Conservation (phyloP, 2,113 vertebrate species). For the Herpetotheres cachinnans region DNA sequence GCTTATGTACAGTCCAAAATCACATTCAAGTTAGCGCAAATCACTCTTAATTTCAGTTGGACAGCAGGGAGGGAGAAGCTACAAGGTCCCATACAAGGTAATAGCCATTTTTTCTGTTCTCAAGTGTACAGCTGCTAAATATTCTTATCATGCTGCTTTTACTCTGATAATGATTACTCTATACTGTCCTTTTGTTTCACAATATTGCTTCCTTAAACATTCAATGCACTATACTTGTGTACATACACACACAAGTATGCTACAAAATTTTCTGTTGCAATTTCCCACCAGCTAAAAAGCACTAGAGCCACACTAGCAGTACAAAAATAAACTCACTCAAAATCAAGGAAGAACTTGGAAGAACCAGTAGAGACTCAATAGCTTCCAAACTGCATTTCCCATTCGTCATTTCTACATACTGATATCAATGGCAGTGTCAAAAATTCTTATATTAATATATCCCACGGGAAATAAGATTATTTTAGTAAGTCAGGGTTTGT, state of each 20-base stretch:
- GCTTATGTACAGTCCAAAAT: background rate
- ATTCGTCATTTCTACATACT: background rate
- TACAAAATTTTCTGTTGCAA: background rate
- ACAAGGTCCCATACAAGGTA: background rate
- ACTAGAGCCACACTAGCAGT: background rate
- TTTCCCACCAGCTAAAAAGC: background rate
- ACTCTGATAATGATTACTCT: background rate
- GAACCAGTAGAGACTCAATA: background rate
- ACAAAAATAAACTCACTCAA: background rate
- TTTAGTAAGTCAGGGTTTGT: background rate
- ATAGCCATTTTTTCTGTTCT: background rate
- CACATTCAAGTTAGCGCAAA: background rate
- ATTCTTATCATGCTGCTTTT: background rate
- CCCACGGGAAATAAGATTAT: background rate
- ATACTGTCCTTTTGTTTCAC: background rate
- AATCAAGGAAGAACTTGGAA: background rate
- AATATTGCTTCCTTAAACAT: background rate
- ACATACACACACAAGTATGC: background rate
- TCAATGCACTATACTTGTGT: background rate
- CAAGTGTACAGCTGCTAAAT: background rate
- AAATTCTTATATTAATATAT: background rate
- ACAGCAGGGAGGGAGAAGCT: background rate
- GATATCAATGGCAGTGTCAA: background rate
- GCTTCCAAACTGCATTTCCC: background rate
- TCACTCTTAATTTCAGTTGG: background rate